Percentiles rank a stretch among this genome's conserved stretches.
Conservation (phyloP, 2,113 vertebrate genomes). For the Micromys minutus region DNA sequence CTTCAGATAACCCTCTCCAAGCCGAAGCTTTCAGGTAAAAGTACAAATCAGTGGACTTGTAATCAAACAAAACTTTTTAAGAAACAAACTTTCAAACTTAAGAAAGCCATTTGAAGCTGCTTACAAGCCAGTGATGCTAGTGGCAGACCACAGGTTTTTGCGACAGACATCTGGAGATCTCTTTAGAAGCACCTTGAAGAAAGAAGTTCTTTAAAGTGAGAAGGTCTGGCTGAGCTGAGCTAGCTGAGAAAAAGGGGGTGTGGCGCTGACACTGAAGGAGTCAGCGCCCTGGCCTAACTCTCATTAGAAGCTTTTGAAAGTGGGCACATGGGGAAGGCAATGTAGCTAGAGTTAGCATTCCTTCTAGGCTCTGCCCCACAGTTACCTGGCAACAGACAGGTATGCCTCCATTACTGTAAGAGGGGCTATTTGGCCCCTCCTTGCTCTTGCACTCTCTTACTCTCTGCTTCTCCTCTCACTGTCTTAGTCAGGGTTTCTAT, state of each 20-base stretch:
- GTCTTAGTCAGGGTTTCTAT: too few species aligned
- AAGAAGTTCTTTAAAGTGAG: conserved; percentile 51
- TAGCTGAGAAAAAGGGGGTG: neutral
- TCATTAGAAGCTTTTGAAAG: neutral
- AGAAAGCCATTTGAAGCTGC: conserved; percentile 65
- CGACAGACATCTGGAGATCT: conserved; percentile 51
- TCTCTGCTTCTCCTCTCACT: too few species aligned
- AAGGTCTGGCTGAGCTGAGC: conserved; percentile 48
- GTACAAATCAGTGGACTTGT: conserved; percentile 1
- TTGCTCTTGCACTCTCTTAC: too few species aligned
- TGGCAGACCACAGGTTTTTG: conserved; percentile 57
- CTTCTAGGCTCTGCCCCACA: too few species aligned
- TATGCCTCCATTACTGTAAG: too few species aligned
- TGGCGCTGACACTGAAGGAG: neutral
- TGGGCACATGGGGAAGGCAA: neutral
- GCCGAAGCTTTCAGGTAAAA: conserved; percentile 19
- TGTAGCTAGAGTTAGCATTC: too few species aligned
- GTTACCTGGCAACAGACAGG: too few species aligned
- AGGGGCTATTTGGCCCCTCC: too few species aligned
- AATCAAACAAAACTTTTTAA: neutral
- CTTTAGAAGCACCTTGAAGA: conserved; percentile 58
- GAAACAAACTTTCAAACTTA: conserved; percentile 38
- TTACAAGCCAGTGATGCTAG: conserved; percentile 60
- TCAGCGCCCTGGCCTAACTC: neutral
- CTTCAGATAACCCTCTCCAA: conserved; percentile 30